Base-by-base conservation (phyloP, 2,113 vertebrate species). In the Calypte anna region DNA sequence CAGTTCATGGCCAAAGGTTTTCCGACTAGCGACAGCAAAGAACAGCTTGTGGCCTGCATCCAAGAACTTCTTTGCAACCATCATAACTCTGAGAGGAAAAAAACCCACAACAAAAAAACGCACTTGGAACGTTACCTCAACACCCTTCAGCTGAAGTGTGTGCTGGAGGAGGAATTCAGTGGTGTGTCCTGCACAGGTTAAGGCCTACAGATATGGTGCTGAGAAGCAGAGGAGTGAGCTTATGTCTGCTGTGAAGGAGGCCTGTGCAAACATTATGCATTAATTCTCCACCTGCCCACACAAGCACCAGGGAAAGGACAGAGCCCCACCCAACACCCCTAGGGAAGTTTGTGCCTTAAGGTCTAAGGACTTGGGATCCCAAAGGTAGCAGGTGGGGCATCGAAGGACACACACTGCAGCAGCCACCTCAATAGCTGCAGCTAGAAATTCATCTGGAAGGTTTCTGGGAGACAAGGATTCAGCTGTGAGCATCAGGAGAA, bases 21-120 rank as follows among this genome's bases (percentile, higher is more conserved):
- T 99, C 77, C 98, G 98, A 97, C 96, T 99, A 67, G 99, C 99
- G 79, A 99, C 98, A 24, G 99, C 99, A 16, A 99, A 99, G 90
- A 86, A 98, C 80, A 99, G 97, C 53, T 98, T 98, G 87, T 98
- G 98, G 22, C 99, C 99, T 90, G 99, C 98, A 90, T 99, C 99
- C 86, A 99, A 96, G 96, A 99, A 99, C 75, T 98, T 96, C 97
- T 99, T 99, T 44, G 99, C 99, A 68, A 99, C 97, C 98, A 99
- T 99, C 99, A 99, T 99, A 87, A 99, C 99, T 95, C 99, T 99
- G 85, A 77, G 66, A 25, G 22, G 6, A 4, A 28, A 70, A 73
- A 30, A 36, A 5, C 12, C 9, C 15, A 31, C 12, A 91, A 85
- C 3, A 44, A 40, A 64, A 86, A 62, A 70, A 24, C 30, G 77